phyloP scores from a whole-genome alignment of 2,113 vertebrate species.

The Melanerpes aurifrons region DNA sequence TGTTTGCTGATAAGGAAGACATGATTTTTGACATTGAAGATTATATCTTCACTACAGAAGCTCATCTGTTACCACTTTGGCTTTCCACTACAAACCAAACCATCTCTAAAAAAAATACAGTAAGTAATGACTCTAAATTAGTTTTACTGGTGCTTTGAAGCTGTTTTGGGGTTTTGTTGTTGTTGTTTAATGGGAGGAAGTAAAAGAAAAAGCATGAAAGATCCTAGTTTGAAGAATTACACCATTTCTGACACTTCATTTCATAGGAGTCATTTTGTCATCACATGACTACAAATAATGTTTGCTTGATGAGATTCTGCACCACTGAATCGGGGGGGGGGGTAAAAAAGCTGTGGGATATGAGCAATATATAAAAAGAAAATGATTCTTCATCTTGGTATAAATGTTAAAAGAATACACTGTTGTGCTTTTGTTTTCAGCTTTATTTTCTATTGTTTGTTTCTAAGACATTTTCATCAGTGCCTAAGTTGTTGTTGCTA shows the following conservation, averaged over 20 bases:
- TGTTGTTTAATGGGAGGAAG: not conserved
- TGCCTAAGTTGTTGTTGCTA: not conserved
- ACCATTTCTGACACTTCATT: not conserved
- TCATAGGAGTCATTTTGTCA: not conserved
- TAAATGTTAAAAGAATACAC: not conserved
- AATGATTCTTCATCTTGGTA: not conserved
- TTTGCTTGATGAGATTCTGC: not conserved
- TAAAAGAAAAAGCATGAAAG: not conserved
- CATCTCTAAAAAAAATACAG: constrained; percentile 76
- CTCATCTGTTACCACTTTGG: constrained; percentile 95
- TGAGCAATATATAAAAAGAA: not conserved
- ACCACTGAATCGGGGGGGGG: not conserved
- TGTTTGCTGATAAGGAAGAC: constrained; percentile 93
- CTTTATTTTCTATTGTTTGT: not conserved
- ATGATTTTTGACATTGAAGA: constrained; percentile 95
- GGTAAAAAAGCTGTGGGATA: not conserved
- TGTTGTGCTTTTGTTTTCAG: not conserved
- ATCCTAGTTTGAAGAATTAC: not conserved
- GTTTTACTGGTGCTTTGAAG: not conserved
- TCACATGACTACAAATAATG: not conserved
- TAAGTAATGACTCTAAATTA: constrained; percentile 51
- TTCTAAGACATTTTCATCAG: not conserved
- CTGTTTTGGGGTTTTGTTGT: not conserved
- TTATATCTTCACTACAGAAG: constrained; percentile 98
- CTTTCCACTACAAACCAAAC: constrained; percentile 88